phyloP scores from a whole-genome alignment of 2,113 vertebrate genomes.

The Phoxinus phoxinus region DNA sequence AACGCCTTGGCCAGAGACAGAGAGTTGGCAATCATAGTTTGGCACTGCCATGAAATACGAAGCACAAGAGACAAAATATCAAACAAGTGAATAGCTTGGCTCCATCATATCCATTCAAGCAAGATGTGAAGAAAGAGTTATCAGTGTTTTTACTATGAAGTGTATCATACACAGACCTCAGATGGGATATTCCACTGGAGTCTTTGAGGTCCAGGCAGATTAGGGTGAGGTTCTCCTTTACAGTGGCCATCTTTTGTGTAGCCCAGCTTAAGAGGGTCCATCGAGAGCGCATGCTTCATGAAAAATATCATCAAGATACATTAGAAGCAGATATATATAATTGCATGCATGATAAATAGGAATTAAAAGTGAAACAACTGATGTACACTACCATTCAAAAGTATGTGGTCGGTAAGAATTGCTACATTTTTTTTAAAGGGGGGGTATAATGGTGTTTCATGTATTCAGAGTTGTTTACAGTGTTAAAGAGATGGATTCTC shows the following conservation, averaged over 20 bases:
- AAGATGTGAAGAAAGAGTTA: not conserved
- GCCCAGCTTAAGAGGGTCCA: constrained; percentile 84
- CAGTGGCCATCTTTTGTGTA: constrained; percentile 89
- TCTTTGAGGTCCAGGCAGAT: constrained; percentile 83
- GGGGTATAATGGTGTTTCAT: too few species aligned
- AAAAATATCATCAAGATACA: not conserved
- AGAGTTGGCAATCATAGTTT: constrained; percentile 84
- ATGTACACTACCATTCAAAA: not conserved
- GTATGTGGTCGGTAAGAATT: not conserved
- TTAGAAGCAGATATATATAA: not conserved
- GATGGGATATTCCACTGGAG: constrained; percentile 88
- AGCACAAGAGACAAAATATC: not conserved
- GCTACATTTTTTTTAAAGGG: too few species aligned
- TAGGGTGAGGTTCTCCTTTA: constrained; percentile 80
- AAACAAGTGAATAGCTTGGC: not conserved
- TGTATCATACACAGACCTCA: constrained; percentile 73
- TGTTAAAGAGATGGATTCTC: too few species aligned
- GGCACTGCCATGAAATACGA: constrained; percentile 78
- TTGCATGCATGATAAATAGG: not conserved
- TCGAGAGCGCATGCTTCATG: constrained; percentile 84
- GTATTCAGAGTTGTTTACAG: too few species aligned
- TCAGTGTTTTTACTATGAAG: not conserved
- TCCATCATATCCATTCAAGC: not conserved
- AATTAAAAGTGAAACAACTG: not conserved
- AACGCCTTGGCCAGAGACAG: constrained; percentile 80